Evolutionary conservation across 2,888 invertebrate genomes (phyloP).

Genomic region (Metopia argyrocephala): DNA sequence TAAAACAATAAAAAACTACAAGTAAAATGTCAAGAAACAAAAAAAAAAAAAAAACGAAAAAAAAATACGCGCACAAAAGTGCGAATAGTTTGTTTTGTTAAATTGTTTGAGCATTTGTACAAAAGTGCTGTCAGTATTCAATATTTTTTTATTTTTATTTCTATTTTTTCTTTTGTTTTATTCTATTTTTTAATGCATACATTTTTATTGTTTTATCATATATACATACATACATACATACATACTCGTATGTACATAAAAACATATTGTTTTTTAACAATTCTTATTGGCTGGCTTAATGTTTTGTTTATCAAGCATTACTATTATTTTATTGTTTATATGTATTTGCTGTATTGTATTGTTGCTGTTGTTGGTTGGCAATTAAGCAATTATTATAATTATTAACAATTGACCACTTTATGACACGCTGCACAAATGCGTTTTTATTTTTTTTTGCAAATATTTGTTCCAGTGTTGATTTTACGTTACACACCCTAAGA

Average conservation of each 20-base stretch:
- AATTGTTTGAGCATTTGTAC: constrained; percentile 36
- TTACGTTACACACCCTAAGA: no score
- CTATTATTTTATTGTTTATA: constrained; percentile 7
- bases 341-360: constrained; percentile 37
- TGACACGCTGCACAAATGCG: constrained; percentile 64
- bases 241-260: constrained; percentile 36
- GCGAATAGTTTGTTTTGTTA: background rate
- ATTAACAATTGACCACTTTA: constrained; percentile 64
- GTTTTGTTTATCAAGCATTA: constrained; percentile 45
- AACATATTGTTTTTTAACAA: constrained; percentile 49
- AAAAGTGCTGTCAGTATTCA: constrained; percentile 44
- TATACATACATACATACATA: no score
- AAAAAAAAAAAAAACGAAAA: constrained; percentile 18
- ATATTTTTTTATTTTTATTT: background rate
- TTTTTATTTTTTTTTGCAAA: constrained; percentile 44
- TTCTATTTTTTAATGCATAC: background rate
- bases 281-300: constrained; percentile 23
- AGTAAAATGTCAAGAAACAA: background rate
- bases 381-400: constrained; percentile 69
- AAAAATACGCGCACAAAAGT: constrained; percentile 52
- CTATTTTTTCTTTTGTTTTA: constrained; percentile 4
- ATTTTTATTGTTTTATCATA: constrained; percentile 9
- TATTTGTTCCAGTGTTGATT: background rate
- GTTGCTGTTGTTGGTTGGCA: constrained; percentile 62
- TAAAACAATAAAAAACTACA: background rate